These are phyloP conservation scores for Ichneumon xanthorius DNA, from an alignment of 2,888 invertebrate species.

Conservation along the genomic window DNA sequence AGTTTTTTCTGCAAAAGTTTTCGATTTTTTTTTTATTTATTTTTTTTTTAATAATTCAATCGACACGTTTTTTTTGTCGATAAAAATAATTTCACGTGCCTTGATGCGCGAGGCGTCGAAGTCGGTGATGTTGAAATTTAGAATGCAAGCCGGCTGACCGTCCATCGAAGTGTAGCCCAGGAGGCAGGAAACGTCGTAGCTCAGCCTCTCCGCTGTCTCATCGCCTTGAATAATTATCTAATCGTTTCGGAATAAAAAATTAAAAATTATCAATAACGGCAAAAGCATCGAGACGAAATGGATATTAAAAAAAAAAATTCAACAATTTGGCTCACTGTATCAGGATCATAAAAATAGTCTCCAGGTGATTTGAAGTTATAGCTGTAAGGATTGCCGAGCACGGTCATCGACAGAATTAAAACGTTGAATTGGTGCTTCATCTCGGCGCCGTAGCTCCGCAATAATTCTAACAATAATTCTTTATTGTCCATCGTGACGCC, in stretches of 20 bases:
- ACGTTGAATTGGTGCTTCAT: conserved; percentile 93
- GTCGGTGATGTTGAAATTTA: conserved; percentile 72
- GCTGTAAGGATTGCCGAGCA: conserved; percentile 92
- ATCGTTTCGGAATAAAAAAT: conserved; percentile 3
- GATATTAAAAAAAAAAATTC: too few species aligned
- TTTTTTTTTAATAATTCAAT: not conserved
- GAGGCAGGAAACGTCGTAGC: conserved; percentile 83
- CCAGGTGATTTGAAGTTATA: conserved; percentile 78
- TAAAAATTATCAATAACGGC: conserved; percentile 14
- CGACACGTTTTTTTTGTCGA: conserved; percentile 1
- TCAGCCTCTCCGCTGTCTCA: conserved; percentile 82
- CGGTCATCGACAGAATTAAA: conserved; percentile 91
- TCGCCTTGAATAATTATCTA: conserved; percentile 78
- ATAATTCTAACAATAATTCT: conserved; percentile 86
- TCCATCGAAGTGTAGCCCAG: conserved; percentile 85
- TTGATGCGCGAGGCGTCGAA: conserved; percentile 62
- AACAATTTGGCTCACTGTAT: conserved; percentile 72
- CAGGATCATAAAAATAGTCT: conserved; percentile 75
- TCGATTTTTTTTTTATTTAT: not conserved
- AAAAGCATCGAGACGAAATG: not conserved
- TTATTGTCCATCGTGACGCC: conserved; percentile 86
- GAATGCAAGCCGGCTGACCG: conserved; percentile 71
- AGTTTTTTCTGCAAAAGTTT: conserved; percentile 72
- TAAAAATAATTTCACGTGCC: conserved; percentile 57
- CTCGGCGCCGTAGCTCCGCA: conserved; percentile 89